A percentile compares a stretch with the other conserved stretches of the same genome.
phyloP scores from a whole-genome alignment of 2,113 vertebrate species.

The Brachypteracias leptosomus region DNA sequence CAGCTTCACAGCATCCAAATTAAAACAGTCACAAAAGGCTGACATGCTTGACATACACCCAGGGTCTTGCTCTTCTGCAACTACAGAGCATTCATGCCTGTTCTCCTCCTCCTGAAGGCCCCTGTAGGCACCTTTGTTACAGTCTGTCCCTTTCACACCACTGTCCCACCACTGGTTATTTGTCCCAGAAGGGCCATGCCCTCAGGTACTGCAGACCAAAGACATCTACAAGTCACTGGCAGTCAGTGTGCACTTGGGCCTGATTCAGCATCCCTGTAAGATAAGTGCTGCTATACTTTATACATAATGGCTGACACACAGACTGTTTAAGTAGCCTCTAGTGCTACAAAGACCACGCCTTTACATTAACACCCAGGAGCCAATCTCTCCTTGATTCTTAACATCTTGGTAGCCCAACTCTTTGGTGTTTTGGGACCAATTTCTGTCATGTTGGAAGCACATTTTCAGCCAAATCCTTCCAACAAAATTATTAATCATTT shows the following conservation, averaged over 20 bases:
- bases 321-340: background rate
- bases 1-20: background rate
- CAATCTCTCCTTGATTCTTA: background rate
- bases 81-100: rapidly evolving
- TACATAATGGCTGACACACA: background rate
- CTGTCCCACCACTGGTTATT: background rate
- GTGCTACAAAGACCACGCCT: background rate
- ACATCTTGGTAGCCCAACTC: background rate
- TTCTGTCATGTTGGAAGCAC: background rate
- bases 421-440: background rate
- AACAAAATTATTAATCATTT: background rate
- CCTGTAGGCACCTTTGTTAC: background rate
- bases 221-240: background rate
- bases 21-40: background rate
- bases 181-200: background rate
- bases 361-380: background rate
- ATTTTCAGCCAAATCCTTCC: background rate
- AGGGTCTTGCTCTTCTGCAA: background rate
- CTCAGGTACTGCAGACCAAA: background rate
- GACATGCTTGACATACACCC: background rate
- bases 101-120: background rate
- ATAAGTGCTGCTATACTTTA: background rate
- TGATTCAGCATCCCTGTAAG: background rate
- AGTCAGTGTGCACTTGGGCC: rapidly evolving
- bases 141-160: background rate